Base-by-base conservation (phyloP, 2,888 invertebrate genomes). In the Volucella bombylans region DNA sequence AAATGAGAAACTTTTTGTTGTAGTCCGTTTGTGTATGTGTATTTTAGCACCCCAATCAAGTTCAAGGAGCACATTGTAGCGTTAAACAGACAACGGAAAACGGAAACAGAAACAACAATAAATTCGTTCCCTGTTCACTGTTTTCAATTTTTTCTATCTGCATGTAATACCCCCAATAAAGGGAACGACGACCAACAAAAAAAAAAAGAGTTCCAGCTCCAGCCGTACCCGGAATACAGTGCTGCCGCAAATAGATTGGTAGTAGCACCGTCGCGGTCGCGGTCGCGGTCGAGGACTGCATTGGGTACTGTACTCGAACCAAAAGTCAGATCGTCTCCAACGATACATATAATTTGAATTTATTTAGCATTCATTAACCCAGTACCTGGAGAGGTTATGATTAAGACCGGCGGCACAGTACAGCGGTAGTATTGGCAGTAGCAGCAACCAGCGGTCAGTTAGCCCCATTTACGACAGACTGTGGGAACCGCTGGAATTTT, bases 301-400 rank as follows among this genome's bases (percentile, higher is more conserved):
- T 81, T 81, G 85, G 76, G 76, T 81, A 81, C 81, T 76, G 85
- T 85, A 85, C 85, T 85, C 81, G 85, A 85, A 85, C 81, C 71
- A 65, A 81, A 85, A 81, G 88, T 87, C 31, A 91, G 91, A 91
- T 91, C 89, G 89, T 87, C 88, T 88, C 87, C 81, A 87, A 87
- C 88, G 90, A 90, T 90, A 90, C 90, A 90, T 90, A 89, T 90
- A 89, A 90, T 90, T 90, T 90, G 90, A 90, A 90, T 90, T 88
- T 88, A 88, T 89, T 91, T 91, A 90, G 89, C 91, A 91, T 91
- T 89, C 91, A 91, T 91, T 91, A 91, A 91, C 91, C 91, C 90
- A 91, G 85, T 80, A 85, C 85, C 85, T 85, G 76, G 59, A 80
- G 85, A 85, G 85, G 85, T 85, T 85, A 85, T 85, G 85, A 85